phyloP scores from a whole-genome alignment of 2,888 invertebrate genomes.

The Tipula lateralis region DNA sequence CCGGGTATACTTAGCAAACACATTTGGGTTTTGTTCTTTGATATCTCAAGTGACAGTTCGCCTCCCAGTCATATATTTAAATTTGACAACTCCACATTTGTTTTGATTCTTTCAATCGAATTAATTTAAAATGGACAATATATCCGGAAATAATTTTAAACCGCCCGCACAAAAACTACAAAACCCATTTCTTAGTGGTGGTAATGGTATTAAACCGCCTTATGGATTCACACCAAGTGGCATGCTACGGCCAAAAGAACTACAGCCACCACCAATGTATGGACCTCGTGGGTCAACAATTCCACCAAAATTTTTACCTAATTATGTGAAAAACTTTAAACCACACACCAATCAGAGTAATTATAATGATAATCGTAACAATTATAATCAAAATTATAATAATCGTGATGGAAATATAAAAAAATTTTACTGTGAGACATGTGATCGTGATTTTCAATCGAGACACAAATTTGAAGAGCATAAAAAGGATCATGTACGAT shows the following conservation, averaged over 20 bases:
- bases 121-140: background rate
- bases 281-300: constrained; percentile 46
- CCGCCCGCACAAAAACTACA: background rate
- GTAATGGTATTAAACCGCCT: constrained; percentile 30
- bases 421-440: constrained; percentile 66
- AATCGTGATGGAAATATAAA: background rate
- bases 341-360: background rate
- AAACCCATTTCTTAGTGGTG: background rate
- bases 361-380: background rate
- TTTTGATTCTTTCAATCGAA: background rate
- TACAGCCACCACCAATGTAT: constrained; percentile 48
- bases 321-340: constrained; percentile 25
- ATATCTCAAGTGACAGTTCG: background rate
- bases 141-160: background rate
- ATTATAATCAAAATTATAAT: background rate
- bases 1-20: background rate
- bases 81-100: background rate
- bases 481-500: constrained; percentile 68
- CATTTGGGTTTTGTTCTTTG: background rate
- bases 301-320: constrained; percentile 41
- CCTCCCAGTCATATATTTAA: background rate
- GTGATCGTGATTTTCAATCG: constrained; percentile 68
- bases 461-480: constrained; percentile 60
- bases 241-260: constrained; percentile 43
- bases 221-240: constrained; percentile 45